Conservation (phyloP, 2,888 invertebrate genomes). For the Odiellus spinosus region DNA sequence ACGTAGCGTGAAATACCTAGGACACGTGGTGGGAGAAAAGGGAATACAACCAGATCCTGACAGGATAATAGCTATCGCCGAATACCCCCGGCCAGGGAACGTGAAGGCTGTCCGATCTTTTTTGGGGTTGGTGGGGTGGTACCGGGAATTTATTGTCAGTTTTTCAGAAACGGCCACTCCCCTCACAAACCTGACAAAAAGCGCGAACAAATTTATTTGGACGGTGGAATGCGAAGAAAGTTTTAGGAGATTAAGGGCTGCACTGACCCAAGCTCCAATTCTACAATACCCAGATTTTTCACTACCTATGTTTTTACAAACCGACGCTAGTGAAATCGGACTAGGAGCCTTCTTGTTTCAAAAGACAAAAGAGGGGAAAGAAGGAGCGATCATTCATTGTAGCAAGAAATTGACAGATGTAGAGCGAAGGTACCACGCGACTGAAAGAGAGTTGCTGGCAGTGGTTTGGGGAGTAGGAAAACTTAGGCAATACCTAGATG, state of each 20-base stretch:
- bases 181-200: conserved; percentile 6
- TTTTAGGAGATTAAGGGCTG: conserved; percentile 7
- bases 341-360: conserved; percentile 22
- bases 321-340: conserved; percentile 20
- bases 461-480: conserved; percentile 28
- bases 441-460: conserved; percentile 30
- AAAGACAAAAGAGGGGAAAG: conserved; percentile 8
- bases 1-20: conserved; percentile 8
- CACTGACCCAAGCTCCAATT: conserved; percentile 12
- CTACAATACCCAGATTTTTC: conserved; percentile 17
- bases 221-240: neutral
- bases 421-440: conserved; percentile 27
- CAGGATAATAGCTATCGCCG: neutral
- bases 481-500: conserved; percentile 31
- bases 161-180: conserved; percentile 6
- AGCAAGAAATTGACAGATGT: conserved; percentile 4
- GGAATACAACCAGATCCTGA: conserved; percentile 6
- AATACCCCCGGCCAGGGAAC: conserved; percentile 13
- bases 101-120: conserved; percentile 1
- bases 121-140: conserved; percentile 1
- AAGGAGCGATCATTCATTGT: conserved; percentile 19
- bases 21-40: conserved; percentile 6
- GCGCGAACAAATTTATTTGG: conserved; percentile 10
- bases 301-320: conserved; percentile 17
- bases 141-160: conserved; percentile 3